Evolutionary conservation across 1,140 invertebrate species (phyloP), one percentile per base, ranked within the genome.

Genomic region (Drosophila willistoni): DNA sequence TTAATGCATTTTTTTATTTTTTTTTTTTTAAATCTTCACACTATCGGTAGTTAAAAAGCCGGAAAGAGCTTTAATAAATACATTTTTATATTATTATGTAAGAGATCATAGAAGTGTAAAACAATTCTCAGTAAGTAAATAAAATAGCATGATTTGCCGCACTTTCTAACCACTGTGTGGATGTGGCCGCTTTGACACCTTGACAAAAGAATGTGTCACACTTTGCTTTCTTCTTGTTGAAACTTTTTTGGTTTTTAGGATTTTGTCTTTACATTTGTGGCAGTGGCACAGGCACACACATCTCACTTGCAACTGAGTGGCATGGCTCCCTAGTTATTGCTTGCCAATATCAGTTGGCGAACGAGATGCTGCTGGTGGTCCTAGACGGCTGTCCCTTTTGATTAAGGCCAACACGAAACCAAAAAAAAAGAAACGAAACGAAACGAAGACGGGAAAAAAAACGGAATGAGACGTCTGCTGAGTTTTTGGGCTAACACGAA

Each of bases 371-470:
- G 57, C 68, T 51, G 75, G 17, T 51, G 44, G 44, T 51, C 19
- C 44, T 51, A 51, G 19, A 19, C 9, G 44, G 44, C 44, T 79
- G 84, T 87, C 83, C 73, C 61, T 79, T 89, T 89, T 89, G 83
- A 87, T 83, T 87, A 87, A 80, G 76, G 79, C 72, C 83, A 68
- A 77, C 71, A 64, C 68, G 71, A 69, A 71, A 73, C 62, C 60
- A 71, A 76, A 66, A 22, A 63, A 60, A 74, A 19, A 74, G 7
- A 47, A 19, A 19, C 1, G 44, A 69, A 71, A 70, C 61, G 59
- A 68, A 76, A 79, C 70, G 68, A 71, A 29, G 54, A 74, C 14
- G 34, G 71, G 51, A 51, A 62, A 60, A 60, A 78, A 68, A 66
- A 71, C 7, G 42, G 56, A 36, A 61, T 59, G 57, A 62, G 39